These are phyloP conservation scores for Sesamia nonagrioides DNA, from an alignment of 1,140 invertebrate species.

Conservation along the genomic window DNA sequence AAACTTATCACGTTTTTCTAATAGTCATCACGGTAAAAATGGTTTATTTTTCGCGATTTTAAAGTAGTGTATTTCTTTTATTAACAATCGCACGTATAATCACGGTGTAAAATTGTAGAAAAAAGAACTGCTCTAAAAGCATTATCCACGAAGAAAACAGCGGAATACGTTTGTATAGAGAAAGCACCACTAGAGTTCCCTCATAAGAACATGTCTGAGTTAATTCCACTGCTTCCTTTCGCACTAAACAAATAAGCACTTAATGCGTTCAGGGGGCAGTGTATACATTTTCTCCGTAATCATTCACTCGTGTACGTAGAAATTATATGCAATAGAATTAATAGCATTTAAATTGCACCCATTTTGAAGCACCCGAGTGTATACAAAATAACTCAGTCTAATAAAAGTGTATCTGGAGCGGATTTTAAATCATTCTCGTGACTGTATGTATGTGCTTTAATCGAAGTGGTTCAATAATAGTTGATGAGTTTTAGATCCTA, in stretches of 20 bases:
- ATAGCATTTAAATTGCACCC: conserved; percentile 36
- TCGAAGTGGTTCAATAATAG: conserved; percentile 1
- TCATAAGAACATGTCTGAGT: background rate
- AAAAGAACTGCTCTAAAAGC: too few species aligned
- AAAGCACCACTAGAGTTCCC: too few species aligned
- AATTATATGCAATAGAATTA: conserved; percentile 35
- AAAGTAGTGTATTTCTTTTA: too few species aligned
- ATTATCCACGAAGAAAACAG: too few species aligned
- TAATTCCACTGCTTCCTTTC: background rate
- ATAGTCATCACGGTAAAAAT: too few species aligned
- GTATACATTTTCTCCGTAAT: conserved; percentile 21
- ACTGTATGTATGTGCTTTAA: background rate
- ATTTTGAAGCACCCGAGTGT: background rate
- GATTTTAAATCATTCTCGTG: conserved; percentile 12
- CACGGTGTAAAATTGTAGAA: too few species aligned
- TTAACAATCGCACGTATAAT: too few species aligned
- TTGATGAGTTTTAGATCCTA: background rate
- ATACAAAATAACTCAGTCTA: conserved; percentile 7
- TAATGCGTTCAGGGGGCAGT: background rate
- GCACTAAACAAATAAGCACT: conserved; percentile 17
- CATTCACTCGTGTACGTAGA: conserved; percentile 17
- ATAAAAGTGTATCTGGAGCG: background rate
- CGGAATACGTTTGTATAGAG: too few species aligned
- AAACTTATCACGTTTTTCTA: too few species aligned
- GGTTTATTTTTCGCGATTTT: too few species aligned